Percentiles rank a stretch among this genome's conserved stretches.
Evolutionary conservation across 2,113 vertebrate species (phyloP).

Genomic region (Melanotaenia duboulayi): DNA sequence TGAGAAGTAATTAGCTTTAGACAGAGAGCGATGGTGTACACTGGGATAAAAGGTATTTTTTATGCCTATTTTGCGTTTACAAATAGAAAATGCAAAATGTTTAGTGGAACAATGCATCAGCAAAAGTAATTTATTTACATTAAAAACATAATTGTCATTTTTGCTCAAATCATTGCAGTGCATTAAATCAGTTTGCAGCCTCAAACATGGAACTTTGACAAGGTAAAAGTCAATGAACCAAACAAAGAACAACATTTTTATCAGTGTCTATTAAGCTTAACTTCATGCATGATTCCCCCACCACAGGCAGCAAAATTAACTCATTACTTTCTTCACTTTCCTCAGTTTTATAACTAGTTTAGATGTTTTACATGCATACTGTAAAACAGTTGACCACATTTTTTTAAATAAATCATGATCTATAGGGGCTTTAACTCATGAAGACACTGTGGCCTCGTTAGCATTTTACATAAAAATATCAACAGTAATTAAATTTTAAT

Average conservation of each 20-base stretch:
- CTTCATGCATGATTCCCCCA: neutral
- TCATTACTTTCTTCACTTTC: neutral
- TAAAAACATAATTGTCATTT: neutral
- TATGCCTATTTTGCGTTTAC: neutral
- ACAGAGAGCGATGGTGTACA: slow-evolving; percentile 4
- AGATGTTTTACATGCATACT: neutral
- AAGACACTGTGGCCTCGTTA: neutral
- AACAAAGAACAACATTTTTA: neutral
- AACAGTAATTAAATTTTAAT: too few species aligned
- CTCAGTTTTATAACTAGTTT: neutral
- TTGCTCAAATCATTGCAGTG: neutral
- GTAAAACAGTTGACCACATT: neutral
- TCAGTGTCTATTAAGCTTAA: slow-evolving; percentile 14
- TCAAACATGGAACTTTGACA: neutral
- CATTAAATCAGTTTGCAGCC: slow-evolving; percentile 6
- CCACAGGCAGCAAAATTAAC: neutral
- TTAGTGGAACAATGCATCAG: neutral
- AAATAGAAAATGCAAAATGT: neutral
- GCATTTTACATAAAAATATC: too few species aligned
- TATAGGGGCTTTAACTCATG: neutral
- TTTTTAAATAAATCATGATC: neutral
- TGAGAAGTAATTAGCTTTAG: neutral
- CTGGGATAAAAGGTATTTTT: neutral
- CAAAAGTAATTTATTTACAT: neutral
- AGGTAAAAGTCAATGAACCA: neutral